Conservation (phyloP, 2,888 invertebrate species). For the Pammene aurita region DNA sequence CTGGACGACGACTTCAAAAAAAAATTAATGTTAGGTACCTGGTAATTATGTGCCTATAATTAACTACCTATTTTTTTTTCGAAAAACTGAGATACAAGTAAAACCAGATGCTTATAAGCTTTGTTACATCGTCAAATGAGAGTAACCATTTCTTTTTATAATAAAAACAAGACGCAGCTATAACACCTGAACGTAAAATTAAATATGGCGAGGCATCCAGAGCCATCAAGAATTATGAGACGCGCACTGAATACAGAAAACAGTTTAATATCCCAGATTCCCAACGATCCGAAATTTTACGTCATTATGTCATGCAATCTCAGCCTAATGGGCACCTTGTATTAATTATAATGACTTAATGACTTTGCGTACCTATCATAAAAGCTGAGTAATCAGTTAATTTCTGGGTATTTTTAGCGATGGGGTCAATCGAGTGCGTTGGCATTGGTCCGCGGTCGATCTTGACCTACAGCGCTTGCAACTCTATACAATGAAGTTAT, state of each 20-base stretch:
- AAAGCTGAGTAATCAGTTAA: conserved; percentile 26
- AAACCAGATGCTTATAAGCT: too few relatives aligned
- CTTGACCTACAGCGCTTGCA: conserved; percentile 41
- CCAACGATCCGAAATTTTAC: conserved; percentile 5
- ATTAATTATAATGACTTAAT: conserved; percentile 19
- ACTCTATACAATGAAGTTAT: conserved; percentile 21
- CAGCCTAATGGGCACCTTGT: conserved; percentile 11
- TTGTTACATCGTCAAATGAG: too few relatives aligned
- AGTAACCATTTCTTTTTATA: too few relatives aligned
- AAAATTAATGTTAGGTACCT: too few relatives aligned
- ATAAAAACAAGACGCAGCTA: too few relatives aligned
- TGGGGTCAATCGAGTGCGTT: conserved; percentile 41
- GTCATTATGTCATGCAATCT: conserved; percentile 16
- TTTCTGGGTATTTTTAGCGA: conserved; percentile 25
- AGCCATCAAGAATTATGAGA: neutral
- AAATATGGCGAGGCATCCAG: conserved; percentile 7
- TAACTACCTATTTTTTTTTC: too few relatives aligned
- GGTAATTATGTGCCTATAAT: too few relatives aligned
- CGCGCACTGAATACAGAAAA: conserved; percentile 6
- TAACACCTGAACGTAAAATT: neutral
- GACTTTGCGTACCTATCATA: conserved; percentile 21
- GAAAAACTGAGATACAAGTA: too few relatives aligned
- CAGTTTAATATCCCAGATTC: neutral
- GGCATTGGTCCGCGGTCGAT: conserved; percentile 35
- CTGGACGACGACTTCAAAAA: too few relatives aligned